These are phyloP conservation scores for Synergus gifuensis DNA, from an alignment of 2,888 invertebrate species.

Conservation along the genomic window DNA sequence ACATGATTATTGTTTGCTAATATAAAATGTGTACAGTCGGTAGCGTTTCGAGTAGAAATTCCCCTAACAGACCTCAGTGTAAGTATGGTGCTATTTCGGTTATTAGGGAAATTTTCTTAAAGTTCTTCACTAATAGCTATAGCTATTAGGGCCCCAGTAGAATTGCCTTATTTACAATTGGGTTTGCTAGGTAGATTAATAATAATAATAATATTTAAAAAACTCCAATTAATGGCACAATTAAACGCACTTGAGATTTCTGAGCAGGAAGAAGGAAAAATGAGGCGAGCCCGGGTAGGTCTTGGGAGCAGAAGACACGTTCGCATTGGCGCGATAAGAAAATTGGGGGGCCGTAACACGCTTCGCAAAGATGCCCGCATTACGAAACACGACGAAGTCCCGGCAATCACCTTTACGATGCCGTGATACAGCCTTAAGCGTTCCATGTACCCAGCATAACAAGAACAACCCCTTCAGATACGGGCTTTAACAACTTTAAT, in stretches of 20 bases:
- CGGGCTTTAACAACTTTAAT: slow-evolving; percentile 60
- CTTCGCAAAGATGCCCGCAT: slow-evolving; percentile 75
- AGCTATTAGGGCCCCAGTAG: no score
- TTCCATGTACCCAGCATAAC: slow-evolving; percentile 60
- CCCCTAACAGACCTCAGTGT: no score
- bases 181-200: no score
- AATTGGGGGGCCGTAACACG: slow-evolving; percentile 72
- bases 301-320: slow-evolving; percentile 76
- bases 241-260: background rate
- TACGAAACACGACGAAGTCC: slow-evolving; percentile 70
- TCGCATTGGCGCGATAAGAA: slow-evolving; percentile 71
- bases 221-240: background rate
- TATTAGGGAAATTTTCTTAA: no score
- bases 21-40: background rate
- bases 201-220: background rate
- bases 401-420: slow-evolving; percentile 74
- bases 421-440: slow-evolving; percentile 59
- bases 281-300: slow-evolving; percentile 48
- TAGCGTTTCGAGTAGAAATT: no score
- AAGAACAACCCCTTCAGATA: slow-evolving; percentile 56
- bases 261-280: background rate
- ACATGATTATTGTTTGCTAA: background rate
- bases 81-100: no score
- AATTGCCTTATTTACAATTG: no score
- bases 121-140: no score